Base-by-base conservation (phyloP, 2,888 invertebrate species). In the Athalia circularis region DNA sequence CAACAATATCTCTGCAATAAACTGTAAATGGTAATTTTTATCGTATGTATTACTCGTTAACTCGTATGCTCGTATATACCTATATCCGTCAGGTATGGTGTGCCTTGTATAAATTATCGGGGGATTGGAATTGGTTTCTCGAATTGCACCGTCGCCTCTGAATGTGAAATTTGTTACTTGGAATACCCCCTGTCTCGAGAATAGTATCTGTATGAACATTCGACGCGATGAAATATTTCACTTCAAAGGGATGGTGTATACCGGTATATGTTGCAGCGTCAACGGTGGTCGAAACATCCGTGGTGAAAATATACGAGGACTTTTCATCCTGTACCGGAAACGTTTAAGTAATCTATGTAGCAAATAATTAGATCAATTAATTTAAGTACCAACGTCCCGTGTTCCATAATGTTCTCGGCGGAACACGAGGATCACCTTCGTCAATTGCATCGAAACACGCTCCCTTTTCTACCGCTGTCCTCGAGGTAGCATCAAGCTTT, bases 391-490 rank as follows among this genome's bases (percentile, higher is more conserved):
- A 15, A 57, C 72, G 72, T 72, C 59, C 72, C 59, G 72, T 72
- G 59, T 72, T 72, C 47, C 29, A 29, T 29, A 47, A 72, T 72
- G 6, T 72, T 57, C 59, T 47, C 72, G 4, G 15, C 47, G 72
- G 59, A 29, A 72, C 47, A 29, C 29, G 8, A 47, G 57, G 59
- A 72, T 59, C 72, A 59, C 72, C 72, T 72, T 72, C 59, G 70
- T 59, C 57, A 59, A 72, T 70, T 72, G 72, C 72, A 57, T 57
- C 57, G 59, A 47, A 72, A 59, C 72, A 72, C 72, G 72, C 72
- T 57, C 59, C 59, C 72, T 57, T 57, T 59, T 57, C 72, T 70
- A 1, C 15, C 9, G 57, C 52, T 45, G 59, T 47, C 57, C 13
- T 8, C 3, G n/a, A 48, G 62, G 6, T 61, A n/a, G n/a, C 59